These are phyloP conservation scores for Drosophila pruinosa DNA, from an alignment of 1,140 invertebrate genomes.

Conservation along the genomic window DNA sequence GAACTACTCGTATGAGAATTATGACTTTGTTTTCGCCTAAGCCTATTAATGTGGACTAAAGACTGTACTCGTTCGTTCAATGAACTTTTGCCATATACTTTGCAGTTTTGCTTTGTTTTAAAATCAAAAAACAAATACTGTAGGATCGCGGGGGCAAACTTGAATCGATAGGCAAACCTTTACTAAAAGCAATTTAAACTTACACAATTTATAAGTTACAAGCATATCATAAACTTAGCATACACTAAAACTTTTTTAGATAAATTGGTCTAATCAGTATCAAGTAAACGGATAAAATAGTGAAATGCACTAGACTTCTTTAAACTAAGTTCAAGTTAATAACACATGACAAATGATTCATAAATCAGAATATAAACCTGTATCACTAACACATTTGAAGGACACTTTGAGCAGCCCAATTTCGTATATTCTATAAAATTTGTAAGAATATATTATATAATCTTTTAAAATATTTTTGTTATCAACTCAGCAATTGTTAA, in stretches of 20 bases:
- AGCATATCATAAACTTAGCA: too few relatives aligned
- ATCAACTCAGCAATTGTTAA: background rate
- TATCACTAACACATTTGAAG: too few relatives aligned
- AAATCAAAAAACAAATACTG: background rate
- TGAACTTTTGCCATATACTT: slow-evolving; percentile 24
- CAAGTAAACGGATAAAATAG: too few relatives aligned
- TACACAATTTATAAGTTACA: too few relatives aligned
- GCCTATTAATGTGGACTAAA: background rate
- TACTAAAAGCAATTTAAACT: background rate
- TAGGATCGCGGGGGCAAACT: background rate
- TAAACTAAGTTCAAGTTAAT: too few relatives aligned
- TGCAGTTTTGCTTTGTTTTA: slow-evolving; percentile 1
- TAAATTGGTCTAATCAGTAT: too few relatives aligned
- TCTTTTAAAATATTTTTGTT: background rate
- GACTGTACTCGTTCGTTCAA: slow-evolving; percentile 27
- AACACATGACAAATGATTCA: too few relatives aligned
- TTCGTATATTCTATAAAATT: too few relatives aligned
- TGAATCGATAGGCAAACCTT: background rate
- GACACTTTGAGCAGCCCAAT: too few relatives aligned
- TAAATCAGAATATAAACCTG: too few relatives aligned
- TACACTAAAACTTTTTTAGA: too few relatives aligned
- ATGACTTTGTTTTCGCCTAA: slow-evolving; percentile 30
- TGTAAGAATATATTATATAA: background rate
- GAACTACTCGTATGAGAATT: slow-evolving; percentile 13
- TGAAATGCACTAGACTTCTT: too few relatives aligned